Evolutionary conservation across 2,888 invertebrate species (phyloP), one percentile per base, ranked within the genome.

Genomic region (Synergus umbraculus): DNA sequence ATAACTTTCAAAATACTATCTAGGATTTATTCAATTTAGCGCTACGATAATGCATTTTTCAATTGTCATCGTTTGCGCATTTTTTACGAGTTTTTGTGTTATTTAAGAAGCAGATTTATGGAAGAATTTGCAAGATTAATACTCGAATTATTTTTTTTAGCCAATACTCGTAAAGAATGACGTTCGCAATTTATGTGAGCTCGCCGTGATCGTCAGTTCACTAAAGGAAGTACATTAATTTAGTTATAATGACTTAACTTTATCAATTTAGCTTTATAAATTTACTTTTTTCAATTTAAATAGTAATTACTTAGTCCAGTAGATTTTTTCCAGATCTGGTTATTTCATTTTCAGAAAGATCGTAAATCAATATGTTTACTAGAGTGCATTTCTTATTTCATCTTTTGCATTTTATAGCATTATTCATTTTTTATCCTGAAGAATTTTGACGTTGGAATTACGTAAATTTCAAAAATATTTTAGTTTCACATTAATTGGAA

Each of bases 11-110:
- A 89, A 89, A 79, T 87, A 89, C 88, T 90, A 88, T 88, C 84
- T 90, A 90, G 89, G 86, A 88, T 88, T 87, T 90, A 90, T 89
- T 83, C 83, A 88, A 90, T 89, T 89, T 88, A 89, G 88, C 84
- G 83, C 86, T 89, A 88, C 83, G 83, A 84, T 87, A 87, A 87
- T 86, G 86, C 87, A 88, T 89, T 90, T 89, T 87, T 85, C 82
- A 87, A 86, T 89, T 89, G 85, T 49, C 66, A 66, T 66, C 37
- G 54, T 41, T 37, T 15, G 18, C 49, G 54, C 37, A 73, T 73
- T 73, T 73, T 85, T 81, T 84, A 79, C 83, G 85, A 84, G 87
- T 86, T 58, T 63, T 46, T 69, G 77, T 87, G 86, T 87, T 88
- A 86, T 85, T 83, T 79, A 79, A 67, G 78, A 76, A 76, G 67